Conservation (phyloP, 1,140 invertebrate species). For the Protaetia brevitarsis region DNA sequence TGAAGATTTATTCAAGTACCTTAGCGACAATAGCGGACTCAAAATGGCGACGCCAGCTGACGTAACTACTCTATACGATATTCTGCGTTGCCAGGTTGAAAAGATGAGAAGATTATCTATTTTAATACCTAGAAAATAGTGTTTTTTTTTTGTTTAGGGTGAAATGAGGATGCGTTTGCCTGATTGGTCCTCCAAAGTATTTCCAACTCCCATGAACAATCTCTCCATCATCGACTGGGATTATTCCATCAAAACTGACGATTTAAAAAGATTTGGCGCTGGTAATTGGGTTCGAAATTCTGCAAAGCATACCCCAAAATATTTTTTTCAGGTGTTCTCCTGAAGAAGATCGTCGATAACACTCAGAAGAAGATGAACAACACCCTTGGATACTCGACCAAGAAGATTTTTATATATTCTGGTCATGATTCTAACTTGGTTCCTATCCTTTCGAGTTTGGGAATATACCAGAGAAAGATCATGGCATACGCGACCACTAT, state of each 20-base stretch:
- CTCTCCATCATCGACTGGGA: conserved; percentile 31
- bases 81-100: conserved; percentile 45
- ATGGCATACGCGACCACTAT: conserved; percentile 53
- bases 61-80: background rate
- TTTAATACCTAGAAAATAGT: background rate
- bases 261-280: conserved; percentile 25
- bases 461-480: conserved; percentile 58
- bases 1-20: background rate
- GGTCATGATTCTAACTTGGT: conserved; percentile 71
- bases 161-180: conserved; percentile 39
- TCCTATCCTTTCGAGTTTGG: conserved; percentile 58
- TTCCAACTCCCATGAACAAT: conserved; percentile 33
- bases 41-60: background rate
- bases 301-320: background rate
- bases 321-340: background rate
- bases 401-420: conserved; percentile 51
- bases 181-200: conserved; percentile 39
- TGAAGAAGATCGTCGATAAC: background rate
- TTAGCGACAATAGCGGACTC: background rate
- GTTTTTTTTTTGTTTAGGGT: conserved; percentile 23
- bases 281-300: conserved; percentile 2
- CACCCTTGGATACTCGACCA: background rate
- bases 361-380: background rate
- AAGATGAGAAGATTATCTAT: no score
- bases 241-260: conserved; percentile 26